Conservation (phyloP, 2,113 vertebrate genomes). For the Myotis brandtii region DNA sequence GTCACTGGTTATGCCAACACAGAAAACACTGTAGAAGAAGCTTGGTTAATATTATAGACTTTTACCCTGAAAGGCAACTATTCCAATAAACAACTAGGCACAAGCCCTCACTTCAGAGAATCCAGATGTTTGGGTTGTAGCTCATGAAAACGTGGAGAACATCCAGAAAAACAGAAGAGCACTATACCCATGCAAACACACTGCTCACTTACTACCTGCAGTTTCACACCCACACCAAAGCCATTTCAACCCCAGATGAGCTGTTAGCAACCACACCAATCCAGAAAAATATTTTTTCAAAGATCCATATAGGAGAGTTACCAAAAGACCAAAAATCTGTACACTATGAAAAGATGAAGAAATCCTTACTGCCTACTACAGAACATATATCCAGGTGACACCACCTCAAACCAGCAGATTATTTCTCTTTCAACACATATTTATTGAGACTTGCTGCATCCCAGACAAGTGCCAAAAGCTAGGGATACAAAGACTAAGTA, state of each 20-base stretch:
- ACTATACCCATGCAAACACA: not conserved
- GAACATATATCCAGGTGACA: conserved; percentile 28
- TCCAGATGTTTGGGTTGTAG: conserved; percentile 57
- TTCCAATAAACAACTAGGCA: conserved; percentile 49
- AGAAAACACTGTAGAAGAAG: conserved; percentile 53
- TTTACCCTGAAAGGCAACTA: conserved; percentile 43
- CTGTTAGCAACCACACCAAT: conserved; percentile 52
- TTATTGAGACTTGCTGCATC: conserved; percentile 26
- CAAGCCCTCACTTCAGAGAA: conserved; percentile 36
- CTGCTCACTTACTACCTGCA: conserved; percentile 61
- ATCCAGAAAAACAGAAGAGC: conserved; percentile 32
- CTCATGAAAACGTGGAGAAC: conserved; percentile 46
- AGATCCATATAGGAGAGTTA: conserved; percentile 35
- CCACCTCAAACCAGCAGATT: conserved; percentile 15
- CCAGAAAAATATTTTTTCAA: conserved; percentile 60
- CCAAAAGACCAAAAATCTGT: conserved; percentile 17
- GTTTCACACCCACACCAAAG: conserved; percentile 35
- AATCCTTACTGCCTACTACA: conserved; percentile 11
- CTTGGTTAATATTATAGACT: not conserved
- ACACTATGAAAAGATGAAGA: conserved; percentile 54
- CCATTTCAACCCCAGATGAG: conserved; percentile 62
- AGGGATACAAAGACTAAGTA: conserved; percentile 35
- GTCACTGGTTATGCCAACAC: not conserved
- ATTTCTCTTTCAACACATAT: conserved; percentile 16
- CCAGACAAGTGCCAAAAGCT: not conserved